A percentile compares a stretch with the other conserved stretches of the same genome.
phyloP scores from a whole-genome alignment of 1,140 invertebrate genomes.

The Trichonephila clavata region DNA sequence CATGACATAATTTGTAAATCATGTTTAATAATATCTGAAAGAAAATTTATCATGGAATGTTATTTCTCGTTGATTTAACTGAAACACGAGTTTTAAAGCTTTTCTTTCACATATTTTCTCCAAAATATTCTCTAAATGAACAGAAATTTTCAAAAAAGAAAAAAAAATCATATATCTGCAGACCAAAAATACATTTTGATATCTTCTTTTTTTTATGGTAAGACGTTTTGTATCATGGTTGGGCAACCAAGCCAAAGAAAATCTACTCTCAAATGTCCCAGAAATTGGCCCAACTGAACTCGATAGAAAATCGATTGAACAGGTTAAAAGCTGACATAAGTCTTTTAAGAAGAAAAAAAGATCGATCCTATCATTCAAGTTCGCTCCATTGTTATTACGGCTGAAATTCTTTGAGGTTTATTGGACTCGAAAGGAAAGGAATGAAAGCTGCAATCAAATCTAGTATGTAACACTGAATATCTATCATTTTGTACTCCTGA shows the following conservation, averaged over 20 bases:
- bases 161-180: not conserved
- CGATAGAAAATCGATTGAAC: constrained; percentile 27
- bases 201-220: not conserved
- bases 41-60: no score
- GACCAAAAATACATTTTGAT: not conserved
- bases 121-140: no score
- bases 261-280: constrained; percentile 23
- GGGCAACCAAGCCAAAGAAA: not conserved
- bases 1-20: no score
- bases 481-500: constrained; percentile 19
- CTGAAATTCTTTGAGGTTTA: constrained; percentile 39
- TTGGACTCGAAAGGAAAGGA: constrained; percentile 18
- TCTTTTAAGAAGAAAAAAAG: constrained; percentile 11
- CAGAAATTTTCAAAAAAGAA: not conserved
- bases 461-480: constrained; percentile 29
- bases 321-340: constrained; percentile 35
- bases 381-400: constrained; percentile 28
- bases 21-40: no score
- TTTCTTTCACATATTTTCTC: no score
- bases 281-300: constrained; percentile 12
- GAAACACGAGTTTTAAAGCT: no score
- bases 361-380: constrained; percentile 32
- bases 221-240: not conserved
- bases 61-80: no score
- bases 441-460: constrained; percentile 32